Conservation (phyloP, 2,888 invertebrate species). For the Lasioglossum calceatum region DNA sequence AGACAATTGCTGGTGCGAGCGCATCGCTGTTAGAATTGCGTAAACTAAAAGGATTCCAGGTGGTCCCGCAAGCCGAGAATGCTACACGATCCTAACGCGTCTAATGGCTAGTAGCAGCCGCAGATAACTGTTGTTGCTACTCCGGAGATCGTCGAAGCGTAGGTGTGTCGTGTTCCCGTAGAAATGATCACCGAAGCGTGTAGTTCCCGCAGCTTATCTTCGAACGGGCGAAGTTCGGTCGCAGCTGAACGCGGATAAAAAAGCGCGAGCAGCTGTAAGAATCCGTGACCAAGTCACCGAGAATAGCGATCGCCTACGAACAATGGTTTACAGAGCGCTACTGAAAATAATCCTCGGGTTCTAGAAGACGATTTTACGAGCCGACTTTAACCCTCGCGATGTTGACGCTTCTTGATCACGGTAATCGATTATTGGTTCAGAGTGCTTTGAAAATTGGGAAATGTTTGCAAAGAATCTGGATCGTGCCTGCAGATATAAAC, state of each 20-base stretch:
- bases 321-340: conserved; percentile 20
- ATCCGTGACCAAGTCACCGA: not conserved
- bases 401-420: not conserved
- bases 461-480: not conserved
- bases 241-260: not conserved
- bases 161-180: conserved; percentile 30
- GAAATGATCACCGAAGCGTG: conserved; percentile 27
- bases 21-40: not conserved
- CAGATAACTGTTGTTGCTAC: not conserved
- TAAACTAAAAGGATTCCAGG: not conserved
- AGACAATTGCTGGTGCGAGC: not conserved
- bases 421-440: not conserved
- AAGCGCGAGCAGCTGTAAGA: conserved; percentile 17
- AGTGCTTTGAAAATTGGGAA: not conserved
- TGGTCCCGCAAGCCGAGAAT: not conserved
- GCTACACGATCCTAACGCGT: not conserved
- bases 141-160: not conserved
- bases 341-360: conserved; percentile 24
- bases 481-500: not conserved
- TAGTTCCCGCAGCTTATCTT: conserved; percentile 27
- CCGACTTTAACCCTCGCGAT: not conserved
- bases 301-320: conserved; percentile 37
- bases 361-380: conserved; percentile 11
- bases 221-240: not conserved
- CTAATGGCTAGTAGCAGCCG: not conserved